Evolutionary conservation across 2,113 vertebrate species (phyloP), one percentile per base, ranked within the genome.

Genomic region (Balaenoptera acutorostrata): DNA sequence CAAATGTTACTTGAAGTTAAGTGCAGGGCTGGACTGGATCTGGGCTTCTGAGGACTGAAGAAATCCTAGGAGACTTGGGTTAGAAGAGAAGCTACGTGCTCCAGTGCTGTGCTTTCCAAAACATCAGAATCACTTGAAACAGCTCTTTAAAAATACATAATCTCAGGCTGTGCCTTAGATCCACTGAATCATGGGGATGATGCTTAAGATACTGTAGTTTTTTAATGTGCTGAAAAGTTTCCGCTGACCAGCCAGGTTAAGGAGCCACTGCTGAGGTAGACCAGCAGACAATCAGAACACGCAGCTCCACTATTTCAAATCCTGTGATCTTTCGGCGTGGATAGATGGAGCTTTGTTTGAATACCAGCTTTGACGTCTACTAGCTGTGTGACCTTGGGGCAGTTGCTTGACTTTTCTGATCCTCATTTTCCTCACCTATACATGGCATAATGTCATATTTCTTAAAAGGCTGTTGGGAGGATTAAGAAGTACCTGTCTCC

Each of bases 361-460:
- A 93, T 9, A 15, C 52, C 87, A 90, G 46, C 74, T 98, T 69
- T 97, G 95, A 75, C 77, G 75, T 59, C 82, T 85, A 64, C 81
- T 96, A 92, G 95, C 82, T 96, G 18, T 97, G 81, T 96, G 96
- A 84, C 93, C 74, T 69, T 95, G 55, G 69, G 95, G 88, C 95
- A 96, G 83, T 94, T 88, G 93, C 63, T 96, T 95, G 97, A 87
- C 94, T 97, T 94, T 97, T 66, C 90, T 95, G 98, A 97, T 29
- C 97, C 96, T 98, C 69, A 0, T 97, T 98, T 98, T 97, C 97
- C 97, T 98, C 91, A 64, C 82, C 90, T 97, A 91, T 97, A 87
- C 57, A 88, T 68, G 39, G 93, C 95, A 49, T 46, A 92, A 90
- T 89, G 31, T 93, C 39, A 27, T 27, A 21, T 31, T 6, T 12